These are phyloP conservation scores for Leucoptera coffeella DNA, from an alignment of 2,888 invertebrate species.

Conservation along the genomic window DNA sequence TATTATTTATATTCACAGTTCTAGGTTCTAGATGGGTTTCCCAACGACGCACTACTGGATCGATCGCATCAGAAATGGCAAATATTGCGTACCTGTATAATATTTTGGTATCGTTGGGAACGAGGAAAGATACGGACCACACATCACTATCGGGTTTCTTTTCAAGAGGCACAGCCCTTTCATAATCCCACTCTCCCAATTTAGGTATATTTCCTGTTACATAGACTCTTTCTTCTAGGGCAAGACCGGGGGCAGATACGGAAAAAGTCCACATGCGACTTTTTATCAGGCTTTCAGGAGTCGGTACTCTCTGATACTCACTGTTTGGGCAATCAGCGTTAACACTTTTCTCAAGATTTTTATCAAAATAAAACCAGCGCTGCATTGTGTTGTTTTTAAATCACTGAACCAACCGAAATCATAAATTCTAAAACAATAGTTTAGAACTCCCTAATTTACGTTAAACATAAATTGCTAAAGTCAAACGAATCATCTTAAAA, in stretches of 20 bases:
- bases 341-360: slow-evolving; percentile 27
- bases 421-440: too few species aligned
- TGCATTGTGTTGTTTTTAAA: slow-evolving; percentile 59
- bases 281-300: slow-evolving; percentile 8
- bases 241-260: slow-evolving; percentile 47
- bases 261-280: slow-evolving; percentile 26
- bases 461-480: too few species aligned
- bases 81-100: slow-evolving; percentile 74
- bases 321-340: slow-evolving; percentile 17
- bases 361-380: slow-evolving; percentile 60
- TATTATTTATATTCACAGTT: slow-evolving; percentile 37
- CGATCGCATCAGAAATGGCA: slow-evolving; percentile 50
- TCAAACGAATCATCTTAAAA: too few species aligned
- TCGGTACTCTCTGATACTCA: slow-evolving; percentile 16
- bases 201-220: slow-evolving; percentile 62
- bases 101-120: slow-evolving; percentile 63
- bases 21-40: slow-evolving; percentile 72
- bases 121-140: slow-evolving; percentile 59
- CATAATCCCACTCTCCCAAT: slow-evolving; percentile 67
- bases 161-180: slow-evolving; percentile 52
- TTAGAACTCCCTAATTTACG: too few species aligned
- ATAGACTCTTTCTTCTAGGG: slow-evolving; percentile 59
- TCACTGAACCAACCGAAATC: too few species aligned
- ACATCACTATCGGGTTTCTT: slow-evolving; percentile 30
- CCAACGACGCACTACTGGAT: slow-evolving; percentile 68